Evolutionary conservation across 2,888 invertebrate species (phyloP).

Genomic region (Sthenelais limicola): DNA sequence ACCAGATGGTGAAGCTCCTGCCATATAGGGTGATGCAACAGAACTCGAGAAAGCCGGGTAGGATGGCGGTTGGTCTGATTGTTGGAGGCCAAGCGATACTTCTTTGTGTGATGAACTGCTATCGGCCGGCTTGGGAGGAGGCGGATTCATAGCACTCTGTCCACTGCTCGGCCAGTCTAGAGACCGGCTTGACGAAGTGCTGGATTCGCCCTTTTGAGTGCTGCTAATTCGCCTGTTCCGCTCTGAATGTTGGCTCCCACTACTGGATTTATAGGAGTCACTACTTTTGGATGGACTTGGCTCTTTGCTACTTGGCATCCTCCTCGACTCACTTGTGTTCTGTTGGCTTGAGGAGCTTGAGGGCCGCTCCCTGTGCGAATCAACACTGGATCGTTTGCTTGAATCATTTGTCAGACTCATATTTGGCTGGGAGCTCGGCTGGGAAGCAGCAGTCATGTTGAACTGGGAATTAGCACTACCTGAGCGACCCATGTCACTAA

Average conservation of each 20-base stretch:
- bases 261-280: conserved; percentile 4
- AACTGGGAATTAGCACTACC: neutral
- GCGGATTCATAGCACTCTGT: neutral
- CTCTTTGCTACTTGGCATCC: conserved; percentile 14
- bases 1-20: conserved; percentile 5
- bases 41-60: conserved; percentile 28
- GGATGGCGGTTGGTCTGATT: conserved; percentile 17
- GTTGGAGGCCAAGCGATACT: neutral
- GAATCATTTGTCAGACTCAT: conserved; percentile 11
- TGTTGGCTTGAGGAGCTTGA: conserved; percentile 20
- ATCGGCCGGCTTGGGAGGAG: neutral
- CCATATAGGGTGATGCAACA: conserved; percentile 15
- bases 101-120: conserved; percentile 13
- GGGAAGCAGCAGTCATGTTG: conserved; percentile 15
- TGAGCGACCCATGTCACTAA: conserved; percentile 2
- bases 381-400: no score
- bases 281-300: conserved; percentile 7
- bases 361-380: no score
- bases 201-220: no score
- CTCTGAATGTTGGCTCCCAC: no score
- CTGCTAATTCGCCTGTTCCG: no score
- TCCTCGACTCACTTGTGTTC: neutral
- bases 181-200: neutral
- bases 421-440: conserved; percentile 8
- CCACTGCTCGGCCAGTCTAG: conserved; percentile 6